Evolutionary conservation across 2,113 vertebrate species (phyloP).

Genomic region (Myodes glareolus): DNA sequence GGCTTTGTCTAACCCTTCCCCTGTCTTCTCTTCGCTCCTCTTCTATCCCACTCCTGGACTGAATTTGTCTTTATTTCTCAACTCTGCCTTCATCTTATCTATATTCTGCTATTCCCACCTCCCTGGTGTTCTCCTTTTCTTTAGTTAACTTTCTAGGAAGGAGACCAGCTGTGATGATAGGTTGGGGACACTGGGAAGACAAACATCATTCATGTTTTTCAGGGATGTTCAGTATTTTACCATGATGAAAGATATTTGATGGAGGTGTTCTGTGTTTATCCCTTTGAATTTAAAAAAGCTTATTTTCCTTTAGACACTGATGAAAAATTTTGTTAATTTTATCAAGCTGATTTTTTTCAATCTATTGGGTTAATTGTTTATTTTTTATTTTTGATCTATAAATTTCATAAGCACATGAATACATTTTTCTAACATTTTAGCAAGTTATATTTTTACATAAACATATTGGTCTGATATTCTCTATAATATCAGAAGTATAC

Average conservation of each 20-base stretch:
- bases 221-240: not conserved
- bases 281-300: not conserved
- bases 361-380: not conserved
- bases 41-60: not conserved
- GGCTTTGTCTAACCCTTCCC: not conserved
- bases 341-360: conserved; percentile 29
- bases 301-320: not conserved
- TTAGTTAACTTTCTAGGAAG: not conserved
- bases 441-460: not conserved
- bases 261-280: not conserved
- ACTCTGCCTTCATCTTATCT: not conserved
- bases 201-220: not conserved
- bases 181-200: not conserved
- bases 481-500: too few species aligned
- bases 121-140: not conserved
- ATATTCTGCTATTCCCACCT: not conserved
- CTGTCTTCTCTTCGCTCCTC: not conserved
- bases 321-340: conserved; percentile 49
- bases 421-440: not conserved
- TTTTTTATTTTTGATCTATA: conserved; percentile 19
- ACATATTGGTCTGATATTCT: not conserved
- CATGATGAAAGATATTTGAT: not conserved
- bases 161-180: not conserved
- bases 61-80: not conserved
- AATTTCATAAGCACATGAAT: not conserved